Percentiles rank a stretch among this genome's conserved stretches.
Conservation (phyloP, 2,888 invertebrate species). For the Hedya salicella region DNA sequence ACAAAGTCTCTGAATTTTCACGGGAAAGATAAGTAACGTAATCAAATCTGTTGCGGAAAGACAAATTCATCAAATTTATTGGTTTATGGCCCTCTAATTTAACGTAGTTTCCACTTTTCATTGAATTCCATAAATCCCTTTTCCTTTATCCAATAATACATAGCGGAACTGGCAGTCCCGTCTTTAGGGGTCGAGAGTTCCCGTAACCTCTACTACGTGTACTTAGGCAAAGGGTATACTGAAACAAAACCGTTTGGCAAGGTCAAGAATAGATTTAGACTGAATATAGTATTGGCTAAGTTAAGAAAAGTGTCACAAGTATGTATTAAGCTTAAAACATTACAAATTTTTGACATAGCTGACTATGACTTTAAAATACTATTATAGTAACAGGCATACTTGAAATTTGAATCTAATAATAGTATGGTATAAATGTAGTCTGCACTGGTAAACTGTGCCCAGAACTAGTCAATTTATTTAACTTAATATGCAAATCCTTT, state of each 20-base stretch:
- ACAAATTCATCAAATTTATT: slow-evolving; percentile 44
- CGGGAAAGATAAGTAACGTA: slow-evolving; percentile 8
- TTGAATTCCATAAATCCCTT: slow-evolving; percentile 63
- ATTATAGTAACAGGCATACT: too few species aligned
- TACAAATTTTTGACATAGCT: too few species aligned
- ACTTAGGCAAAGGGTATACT: neutral
- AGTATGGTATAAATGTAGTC: too few species aligned
- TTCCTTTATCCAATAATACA: slow-evolving; percentile 65
- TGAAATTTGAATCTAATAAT: too few species aligned
- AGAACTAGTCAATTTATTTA: too few species aligned
- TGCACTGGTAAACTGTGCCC: too few species aligned
- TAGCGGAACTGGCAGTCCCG: slow-evolving; percentile 57
- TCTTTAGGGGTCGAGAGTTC: slow-evolving; percentile 49
- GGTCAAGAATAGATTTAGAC: too few species aligned
- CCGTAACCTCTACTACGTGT: slow-evolving; percentile 22
- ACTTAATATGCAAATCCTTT: too few species aligned
- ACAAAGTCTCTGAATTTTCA: neutral
- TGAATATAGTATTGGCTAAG: too few species aligned
- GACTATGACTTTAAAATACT: too few species aligned
- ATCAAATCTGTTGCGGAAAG: slow-evolving; percentile 11
- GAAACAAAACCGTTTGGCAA: neutral
- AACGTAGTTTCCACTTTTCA: slow-evolving; percentile 60
- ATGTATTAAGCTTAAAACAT: too few species aligned
- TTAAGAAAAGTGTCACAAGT: too few species aligned
- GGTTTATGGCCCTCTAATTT: slow-evolving; percentile 52